Evolutionary conservation across 2,888 invertebrate species (phyloP).

Genomic region (Eumacrocentrus americanus): DNA sequence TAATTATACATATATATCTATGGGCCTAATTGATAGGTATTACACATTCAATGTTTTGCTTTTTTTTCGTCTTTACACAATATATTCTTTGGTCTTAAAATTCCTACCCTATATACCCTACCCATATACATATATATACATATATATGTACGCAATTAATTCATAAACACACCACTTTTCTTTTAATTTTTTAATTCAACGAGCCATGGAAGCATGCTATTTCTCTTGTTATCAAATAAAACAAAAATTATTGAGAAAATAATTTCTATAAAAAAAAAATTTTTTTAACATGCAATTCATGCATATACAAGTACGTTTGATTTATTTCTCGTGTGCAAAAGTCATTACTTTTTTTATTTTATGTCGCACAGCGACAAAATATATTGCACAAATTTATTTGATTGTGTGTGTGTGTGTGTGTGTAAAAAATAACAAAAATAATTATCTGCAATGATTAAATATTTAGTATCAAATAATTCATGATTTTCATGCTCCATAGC

Average conservation of each 20-base stretch:
- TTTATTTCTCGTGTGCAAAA: too few relatives aligned
- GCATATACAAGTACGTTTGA: too few relatives aligned
- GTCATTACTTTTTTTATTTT: constrained; percentile 1
- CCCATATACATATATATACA: constrained; percentile 40
- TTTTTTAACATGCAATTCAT: too few relatives aligned
- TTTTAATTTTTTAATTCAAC: too few relatives aligned
- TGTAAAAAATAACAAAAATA: too few relatives aligned
- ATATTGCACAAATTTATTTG: constrained; percentile 28
- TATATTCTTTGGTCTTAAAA: constrained; percentile 57
- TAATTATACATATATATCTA: constrained; percentile 35
- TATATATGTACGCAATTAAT: constrained; percentile 36
- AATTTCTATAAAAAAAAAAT: too few relatives aligned
- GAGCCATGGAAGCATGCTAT: constrained; percentile 4
- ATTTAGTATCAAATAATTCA: constrained; percentile 6
- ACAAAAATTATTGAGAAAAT: background rate
- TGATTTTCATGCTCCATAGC: constrained; percentile 11
- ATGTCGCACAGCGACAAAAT: constrained; percentile 33
- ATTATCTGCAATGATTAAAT: background rate
- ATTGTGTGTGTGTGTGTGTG: too few relatives aligned
- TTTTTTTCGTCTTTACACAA: constrained; percentile 43
- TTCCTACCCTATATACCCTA: constrained; percentile 38
- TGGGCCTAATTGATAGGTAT: constrained; percentile 35
- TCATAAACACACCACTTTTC: constrained; percentile 34
- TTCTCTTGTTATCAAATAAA: background rate
- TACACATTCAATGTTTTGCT: constrained; percentile 39